Evolutionary conservation across 1,140 invertebrate genomes (phyloP), one percentile per base, ranked within the genome.

Genomic region (Bursaphelenchus mucronatus): DNA sequence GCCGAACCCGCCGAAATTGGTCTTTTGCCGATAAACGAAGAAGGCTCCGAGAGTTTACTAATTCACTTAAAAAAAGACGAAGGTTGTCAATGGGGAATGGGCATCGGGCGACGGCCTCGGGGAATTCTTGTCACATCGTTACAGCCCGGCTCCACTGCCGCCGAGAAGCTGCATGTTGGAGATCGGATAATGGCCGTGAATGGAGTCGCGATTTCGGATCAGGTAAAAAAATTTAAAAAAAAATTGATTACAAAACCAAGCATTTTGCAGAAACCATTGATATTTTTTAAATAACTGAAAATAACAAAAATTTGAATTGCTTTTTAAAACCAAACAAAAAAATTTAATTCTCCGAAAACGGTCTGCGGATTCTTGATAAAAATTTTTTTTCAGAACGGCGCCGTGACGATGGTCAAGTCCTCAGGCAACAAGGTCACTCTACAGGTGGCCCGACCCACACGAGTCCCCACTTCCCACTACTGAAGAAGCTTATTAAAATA

Each of bases 111-210:
- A 66, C 63, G 78, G 52, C 66, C 71, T 17, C 68, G 78, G 11
- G 78, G 78, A 40, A 79, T 79, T 61, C 66, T 79, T 11, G 72
- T 79, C 45, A 79, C 78, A 43, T 81, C 78, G 11, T 64, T 79
- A 6, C 78, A 79, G 61, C 76, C 79, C 10, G 78, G 78, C 9
- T 73, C 69, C 9, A 73, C 76, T 9, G 78, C 78, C 4, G 79
- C 79, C 0, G 78, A 79, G 56, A 79, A 79, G 53, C 59, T 79
- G 41, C 69, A 73, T 57, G 78, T 79, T 30, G 78, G 78, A 19
- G 78, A 79, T 53, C 59, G 78, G 7, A 79, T 79, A 21, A 73
- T 79, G 71, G 78, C 76, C 9, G 78, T 79, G 7, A 79, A 79
- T 61, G 79, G 72, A 19, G 58, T 75, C 9, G 69, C 68, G 51